These are phyloP conservation scores for Yoshiicerus persimilis DNA, from an alignment of 1,140 invertebrate species.

Conservation along the genomic window DNA sequence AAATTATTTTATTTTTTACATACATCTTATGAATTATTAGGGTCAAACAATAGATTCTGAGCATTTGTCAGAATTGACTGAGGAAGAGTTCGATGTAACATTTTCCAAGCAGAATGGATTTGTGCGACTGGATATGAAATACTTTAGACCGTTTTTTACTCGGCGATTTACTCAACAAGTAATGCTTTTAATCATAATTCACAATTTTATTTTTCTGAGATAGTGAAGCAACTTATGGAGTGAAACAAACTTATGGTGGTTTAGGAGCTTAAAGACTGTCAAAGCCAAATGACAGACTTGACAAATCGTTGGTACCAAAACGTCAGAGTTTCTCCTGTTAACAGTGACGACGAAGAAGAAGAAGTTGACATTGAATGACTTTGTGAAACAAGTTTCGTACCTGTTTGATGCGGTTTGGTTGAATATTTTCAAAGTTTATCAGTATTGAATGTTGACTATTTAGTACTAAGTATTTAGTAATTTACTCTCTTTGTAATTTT, in stretches of 20 bases:
- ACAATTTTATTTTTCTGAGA: not conserved
- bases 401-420: not conserved
- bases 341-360: constrained; percentile 64
- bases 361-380: constrained; percentile 21
- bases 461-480: too few relatives aligned
- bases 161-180: constrained; percentile 88
- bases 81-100: constrained; percentile 85
- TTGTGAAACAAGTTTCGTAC: not conserved
- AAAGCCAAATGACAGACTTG: constrained; percentile 91
- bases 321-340: constrained; percentile 76
- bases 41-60: constrained; percentile 95
- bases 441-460: not conserved
- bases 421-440: not conserved
- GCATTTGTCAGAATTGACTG: constrained; percentile 91
- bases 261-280: constrained; percentile 90
- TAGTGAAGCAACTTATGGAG: too few relatives aligned
- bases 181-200: not conserved
- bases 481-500: too few relatives aligned
- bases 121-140: constrained; percentile 85
- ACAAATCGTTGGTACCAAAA: constrained; percentile 97
- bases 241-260: constrained; percentile 50
- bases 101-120: constrained; percentile 75
- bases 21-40: constrained; percentile 57
- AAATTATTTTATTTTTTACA: too few relatives aligned
- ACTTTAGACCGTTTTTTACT: constrained; percentile 94